Conservation (phyloP, 2,113 vertebrate genomes). For the Nothocercus julius region DNA sequence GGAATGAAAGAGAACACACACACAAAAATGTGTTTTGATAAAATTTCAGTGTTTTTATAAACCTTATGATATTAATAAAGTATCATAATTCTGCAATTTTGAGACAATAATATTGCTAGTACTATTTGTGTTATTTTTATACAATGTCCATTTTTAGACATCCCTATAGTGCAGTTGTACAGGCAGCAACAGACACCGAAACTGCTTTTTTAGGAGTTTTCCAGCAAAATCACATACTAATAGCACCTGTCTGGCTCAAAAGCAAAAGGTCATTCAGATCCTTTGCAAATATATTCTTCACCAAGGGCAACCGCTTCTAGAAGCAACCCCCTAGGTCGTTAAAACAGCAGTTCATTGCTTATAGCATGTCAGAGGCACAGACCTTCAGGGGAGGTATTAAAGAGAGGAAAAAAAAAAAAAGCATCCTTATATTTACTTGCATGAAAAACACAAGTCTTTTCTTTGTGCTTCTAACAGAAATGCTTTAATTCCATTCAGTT, state of each 20-base stretch:
- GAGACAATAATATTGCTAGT: not conserved
- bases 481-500: not conserved
- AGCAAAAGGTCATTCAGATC: conserved; percentile 23
- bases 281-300: conserved; percentile 26
- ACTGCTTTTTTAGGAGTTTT: not conserved
- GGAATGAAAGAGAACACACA: not conserved
- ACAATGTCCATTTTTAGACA: not conserved
- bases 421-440: not conserved
- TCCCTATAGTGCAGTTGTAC: not conserved
- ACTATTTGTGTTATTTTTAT: not conserved
- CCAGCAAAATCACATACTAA: not conserved
- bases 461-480: not conserved
- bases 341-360: not conserved
- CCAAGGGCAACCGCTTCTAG: conserved; percentile 3
- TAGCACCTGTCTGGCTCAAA: not conserved
- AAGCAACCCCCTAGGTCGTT: not conserved
- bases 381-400: not conserved
- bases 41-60: not conserved
- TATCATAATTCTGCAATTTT: not conserved
- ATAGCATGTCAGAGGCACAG: not conserved
- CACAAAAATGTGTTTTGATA: not conserved
- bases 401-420: not conserved
- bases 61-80: not conserved
- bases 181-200: not conserved
- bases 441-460: not conserved